A percentile compares a stretch with the other conserved stretches of the same genome.
These are phyloP conservation scores for Meta bourneti DNA, from an alignment of 2,888 invertebrate genomes.

Conservation along the genomic window DNA sequence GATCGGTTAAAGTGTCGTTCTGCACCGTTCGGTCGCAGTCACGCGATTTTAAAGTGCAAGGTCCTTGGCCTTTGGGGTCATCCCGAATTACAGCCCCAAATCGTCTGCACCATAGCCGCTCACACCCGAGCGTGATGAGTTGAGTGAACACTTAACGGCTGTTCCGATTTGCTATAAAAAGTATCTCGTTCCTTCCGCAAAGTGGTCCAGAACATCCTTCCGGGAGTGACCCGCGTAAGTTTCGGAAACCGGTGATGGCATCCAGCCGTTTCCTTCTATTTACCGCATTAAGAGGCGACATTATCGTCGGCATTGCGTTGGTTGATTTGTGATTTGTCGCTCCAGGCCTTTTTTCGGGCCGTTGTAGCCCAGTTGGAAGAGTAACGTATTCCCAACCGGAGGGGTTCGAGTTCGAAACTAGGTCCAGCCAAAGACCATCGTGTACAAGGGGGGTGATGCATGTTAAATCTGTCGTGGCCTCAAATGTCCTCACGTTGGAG, in stretches of 20 bases:
- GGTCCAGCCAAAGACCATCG: too few species aligned
- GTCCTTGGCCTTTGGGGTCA: constrained; percentile 55
- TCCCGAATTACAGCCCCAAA: constrained; percentile 33
- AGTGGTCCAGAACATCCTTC: too few species aligned
- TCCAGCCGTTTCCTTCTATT: background rate
- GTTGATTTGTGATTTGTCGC: too few species aligned
- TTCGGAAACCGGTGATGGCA: background rate
- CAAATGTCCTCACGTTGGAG: too few species aligned
- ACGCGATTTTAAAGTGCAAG: constrained; percentile 37
- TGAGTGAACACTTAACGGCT: constrained; percentile 33
- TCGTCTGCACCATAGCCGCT: constrained; percentile 39
- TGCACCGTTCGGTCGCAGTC: constrained; percentile 35
- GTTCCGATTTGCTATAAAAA: constrained; percentile 12
- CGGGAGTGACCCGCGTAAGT: background rate
- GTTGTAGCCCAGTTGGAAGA: too few species aligned
- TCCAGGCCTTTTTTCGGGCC: too few species aligned
- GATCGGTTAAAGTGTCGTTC: constrained; percentile 21
- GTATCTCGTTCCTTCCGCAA: background rate
- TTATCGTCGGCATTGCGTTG: too few species aligned
- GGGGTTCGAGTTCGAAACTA: too few species aligned
- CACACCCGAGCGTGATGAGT: background rate
- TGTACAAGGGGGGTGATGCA: too few species aligned
- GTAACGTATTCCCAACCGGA: too few species aligned
- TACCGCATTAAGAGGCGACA: too few species aligned
- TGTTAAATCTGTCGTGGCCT: too few species aligned